Base-by-base conservation (phyloP, 2,797 vertebrate genomes). In the Ptychadena robeensis region DNA sequence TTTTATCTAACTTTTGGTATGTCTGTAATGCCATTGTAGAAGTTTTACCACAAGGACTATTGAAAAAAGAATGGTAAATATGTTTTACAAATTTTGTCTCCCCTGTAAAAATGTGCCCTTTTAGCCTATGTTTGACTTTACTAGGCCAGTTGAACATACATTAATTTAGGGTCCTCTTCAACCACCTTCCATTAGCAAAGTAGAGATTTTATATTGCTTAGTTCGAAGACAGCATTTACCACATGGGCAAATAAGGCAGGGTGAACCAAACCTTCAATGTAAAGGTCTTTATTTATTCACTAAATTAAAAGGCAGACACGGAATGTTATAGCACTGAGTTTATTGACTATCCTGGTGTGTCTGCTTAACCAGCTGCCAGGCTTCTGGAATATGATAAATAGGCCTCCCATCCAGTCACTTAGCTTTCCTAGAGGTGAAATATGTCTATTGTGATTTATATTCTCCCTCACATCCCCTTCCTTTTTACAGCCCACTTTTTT, bases 311-410 rank as follows among this genome's bases (percentile, higher is more conserved):
- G 71, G 53, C 35, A 74, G 64, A 75, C 82, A 84, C 9, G 37
- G 57, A 32, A 72, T 75, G 80, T 75, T 70, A 85, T 70, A 63
- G 48, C 53, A 59, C 53, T 3, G 64, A 48, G 65, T 80, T 82
- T 85, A 85, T 85, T 85, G 82, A 85, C 82, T 80, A 76, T 74
- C 57, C 28, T 85, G 75, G 40, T 83, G 77, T 70, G 78, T 85
- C 78, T 85, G 72, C 53, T 75, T 80, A 85, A 75, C 77, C 82
- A 71, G 71, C 77, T 80, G 53, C 78, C 64, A 80, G 65, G 37
- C 37, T 31, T 37, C 73, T 57, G 78, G 38, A 80, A 80, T 85
- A 85, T 85, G 78, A 80, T 85, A 80, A 85, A 80, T 80, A 80
- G 40, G 69, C 11, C 71, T 76, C 65, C 35, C 12, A 9, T 75